Evolutionary conservation across 1,140 invertebrate species (phyloP), one percentile per base, ranked within the genome.

Genomic region (Physella acuta): DNA sequence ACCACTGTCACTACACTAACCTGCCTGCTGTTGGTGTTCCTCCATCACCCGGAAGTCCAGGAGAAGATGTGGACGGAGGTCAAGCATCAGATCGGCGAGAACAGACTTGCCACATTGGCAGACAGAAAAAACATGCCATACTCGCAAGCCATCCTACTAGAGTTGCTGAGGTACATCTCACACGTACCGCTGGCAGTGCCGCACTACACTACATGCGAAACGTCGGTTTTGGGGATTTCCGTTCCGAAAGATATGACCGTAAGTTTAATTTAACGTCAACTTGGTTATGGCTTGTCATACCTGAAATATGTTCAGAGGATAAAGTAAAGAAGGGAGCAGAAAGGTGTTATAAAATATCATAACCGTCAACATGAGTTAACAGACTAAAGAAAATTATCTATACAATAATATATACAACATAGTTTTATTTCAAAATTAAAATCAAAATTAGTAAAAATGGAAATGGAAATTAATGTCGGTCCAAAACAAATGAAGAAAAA

Each of bases 11-110:
- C 92, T 0, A 93, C 94, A 0, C 79, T 97, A 11, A 88, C 91
- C 20, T 97, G 95, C 94, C 91, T 94, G 73, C 84, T 96, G 16
- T 85, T 97, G 4, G 91, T 91, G 68, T 89, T 97, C 87, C 90
- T 92, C 0, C 83, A 89, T 31, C 82, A 94, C 85, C 90, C 90
- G 14, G 85, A 90, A 3, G 88, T 92, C 0, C 93, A 94, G 81
- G 87, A 86, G 28, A 89, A 89, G 8, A 91, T 97, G 0, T 93
- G 94, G 84, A 90, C 94, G 55, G 95, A 98, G 82, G 85, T 98
- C n/a, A 93, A 96, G 74, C 83, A 89, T 62, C 91, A 95, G 0
- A 89, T 97, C 26, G 94, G 94, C n/a, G 88, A 89, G 34, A 63
- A 79, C 20, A 88, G 93, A 28, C 85, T 93, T 75, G 94, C 94